Conservation (phyloP, 2,113 vertebrate species). For the Meriones unguiculatus region DNA sequence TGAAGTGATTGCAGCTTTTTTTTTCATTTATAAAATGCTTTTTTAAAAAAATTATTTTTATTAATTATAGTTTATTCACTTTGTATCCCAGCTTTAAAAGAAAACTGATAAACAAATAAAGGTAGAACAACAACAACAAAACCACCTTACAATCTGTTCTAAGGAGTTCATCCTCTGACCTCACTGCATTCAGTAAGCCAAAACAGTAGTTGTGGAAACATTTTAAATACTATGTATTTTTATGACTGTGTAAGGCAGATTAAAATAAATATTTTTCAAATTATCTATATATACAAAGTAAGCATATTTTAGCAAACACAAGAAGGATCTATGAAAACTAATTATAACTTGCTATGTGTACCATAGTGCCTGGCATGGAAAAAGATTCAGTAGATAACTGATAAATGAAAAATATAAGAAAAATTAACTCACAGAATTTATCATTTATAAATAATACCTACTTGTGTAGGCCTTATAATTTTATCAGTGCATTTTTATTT, state of each 20-base stretch:
- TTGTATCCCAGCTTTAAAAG: background rate
- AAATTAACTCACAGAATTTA: background rate
- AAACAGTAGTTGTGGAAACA: slow-evolving; percentile 25
- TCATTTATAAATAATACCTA: slow-evolving; percentile 18
- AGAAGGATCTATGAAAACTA: slow-evolving; percentile 16
- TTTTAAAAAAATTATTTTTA: too few relatives aligned
- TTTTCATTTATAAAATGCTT: too few relatives aligned
- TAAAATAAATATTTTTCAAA: background rate
- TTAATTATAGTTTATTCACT: too few relatives aligned
- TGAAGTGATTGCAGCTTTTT: background rate
- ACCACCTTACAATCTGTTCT: background rate
- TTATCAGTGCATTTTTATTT: slow-evolving; percentile 5
- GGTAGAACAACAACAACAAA: background rate
- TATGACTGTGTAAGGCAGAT: slow-evolving; percentile 26
- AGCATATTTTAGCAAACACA: background rate
- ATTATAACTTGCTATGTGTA: background rate
- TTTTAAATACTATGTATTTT: background rate
- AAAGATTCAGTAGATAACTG: background rate
- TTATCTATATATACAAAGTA: background rate
- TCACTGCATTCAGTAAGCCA: background rate
- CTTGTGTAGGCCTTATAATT: background rate
- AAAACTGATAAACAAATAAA: background rate
- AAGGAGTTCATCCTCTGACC: background rate
- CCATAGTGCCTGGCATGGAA: background rate
- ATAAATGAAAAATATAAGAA: slow-evolving; percentile 1